Evolutionary conservation across 2,888 invertebrate species (phyloP).

Genomic region (Rhopalosiphum nymphaeae): DNA sequence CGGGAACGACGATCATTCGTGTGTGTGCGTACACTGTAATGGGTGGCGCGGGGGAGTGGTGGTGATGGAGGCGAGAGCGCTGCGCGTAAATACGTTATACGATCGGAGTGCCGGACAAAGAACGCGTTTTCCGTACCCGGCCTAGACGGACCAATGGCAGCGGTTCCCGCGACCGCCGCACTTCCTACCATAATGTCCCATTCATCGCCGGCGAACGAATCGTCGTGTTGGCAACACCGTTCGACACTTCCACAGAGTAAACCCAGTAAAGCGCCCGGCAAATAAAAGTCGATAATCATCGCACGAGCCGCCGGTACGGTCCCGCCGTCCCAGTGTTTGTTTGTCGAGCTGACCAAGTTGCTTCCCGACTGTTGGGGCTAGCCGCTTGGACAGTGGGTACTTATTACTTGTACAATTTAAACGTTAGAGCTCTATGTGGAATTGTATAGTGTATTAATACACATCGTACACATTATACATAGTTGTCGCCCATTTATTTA

Average conservation of each 20-base stretch:
- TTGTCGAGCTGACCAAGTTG: too few relatives aligned
- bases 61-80: background rate
- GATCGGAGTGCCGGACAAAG: slow-evolving; percentile 50
- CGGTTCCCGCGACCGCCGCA: slow-evolving; percentile 62
- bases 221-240: slow-evolving; percentile 37
- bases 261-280: background rate
- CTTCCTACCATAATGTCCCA: background rate
- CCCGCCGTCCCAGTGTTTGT: too few relatives aligned
- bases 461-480: too few relatives aligned
- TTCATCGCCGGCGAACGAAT: background rate
- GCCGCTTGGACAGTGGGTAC: too few relatives aligned
- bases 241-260: background rate
- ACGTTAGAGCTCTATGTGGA: too few relatives aligned
- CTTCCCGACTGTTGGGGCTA: too few relatives aligned
- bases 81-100: slow-evolving; percentile 60
- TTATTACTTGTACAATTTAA: background rate
- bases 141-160: slow-evolving; percentile 44
- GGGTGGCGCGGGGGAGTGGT: background rate
- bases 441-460: too few relatives aligned
- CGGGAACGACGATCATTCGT: slow-evolving; percentile 39
- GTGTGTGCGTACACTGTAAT: background rate
- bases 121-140: slow-evolving; percentile 29
- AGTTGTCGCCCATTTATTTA: too few relatives aligned
- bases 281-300: slow-evolving; percentile 58
- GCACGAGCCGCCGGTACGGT: background rate